Evolutionary conservation across 2,113 vertebrate species (phyloP).

Genomic region (Fulica atra): DNA sequence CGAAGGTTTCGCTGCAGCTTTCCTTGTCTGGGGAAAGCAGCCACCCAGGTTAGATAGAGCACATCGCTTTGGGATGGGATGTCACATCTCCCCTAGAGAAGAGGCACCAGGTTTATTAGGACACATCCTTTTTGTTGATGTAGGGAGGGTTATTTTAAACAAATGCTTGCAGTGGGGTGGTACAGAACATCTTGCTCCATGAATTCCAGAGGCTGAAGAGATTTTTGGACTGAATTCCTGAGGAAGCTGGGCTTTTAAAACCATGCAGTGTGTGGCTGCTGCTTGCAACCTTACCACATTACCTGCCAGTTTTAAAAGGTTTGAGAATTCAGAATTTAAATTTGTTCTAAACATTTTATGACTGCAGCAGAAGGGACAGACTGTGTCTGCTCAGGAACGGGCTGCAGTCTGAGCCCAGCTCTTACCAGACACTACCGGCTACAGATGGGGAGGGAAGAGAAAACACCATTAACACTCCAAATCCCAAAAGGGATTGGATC

Average conservation of each 20-base stretch:
- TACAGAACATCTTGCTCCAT: neutral
- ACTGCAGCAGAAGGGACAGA: neutral
- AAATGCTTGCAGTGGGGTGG: neutral
- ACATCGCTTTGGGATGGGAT: neutral
- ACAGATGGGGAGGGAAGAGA: neutral
- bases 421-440: neutral
- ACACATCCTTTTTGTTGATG: neutral
- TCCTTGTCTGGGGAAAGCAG: neutral
- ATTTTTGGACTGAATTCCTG: neutral
- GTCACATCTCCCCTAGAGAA: neutral
- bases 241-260: neutral
- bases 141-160: neutral
- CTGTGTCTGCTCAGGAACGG: neutral
- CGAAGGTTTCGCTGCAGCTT: neutral
- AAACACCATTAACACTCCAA: neutral
- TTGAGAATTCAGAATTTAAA: neutral
- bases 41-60: accelerated
- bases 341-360: neutral
- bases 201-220: neutral
- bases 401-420: neutral
- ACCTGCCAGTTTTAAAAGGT: accelerated
- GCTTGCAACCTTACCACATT: neutral
- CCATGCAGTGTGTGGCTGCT: neutral
- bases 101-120: neutral
- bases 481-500: neutral